Evolutionary conservation across 2,888 invertebrate genomes (phyloP), one percentile per base, ranked within the genome.

Genomic region (Abrostola tripartita): DNA sequence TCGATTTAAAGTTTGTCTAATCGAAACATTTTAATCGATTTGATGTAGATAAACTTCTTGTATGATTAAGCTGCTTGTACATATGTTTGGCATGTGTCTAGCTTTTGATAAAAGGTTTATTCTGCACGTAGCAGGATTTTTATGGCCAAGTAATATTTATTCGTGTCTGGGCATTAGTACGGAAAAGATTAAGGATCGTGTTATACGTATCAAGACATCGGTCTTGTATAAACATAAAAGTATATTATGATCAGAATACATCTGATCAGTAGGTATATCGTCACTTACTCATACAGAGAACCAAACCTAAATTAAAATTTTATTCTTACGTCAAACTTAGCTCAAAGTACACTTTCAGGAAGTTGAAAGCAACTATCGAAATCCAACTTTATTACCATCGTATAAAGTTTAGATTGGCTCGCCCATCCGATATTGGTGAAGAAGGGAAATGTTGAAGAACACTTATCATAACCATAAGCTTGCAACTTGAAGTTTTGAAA

Each of bases 321-420:
- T 50, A 37, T 58, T 47, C 38, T 0, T 49, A 58, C 52, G 14
- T 63, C 40, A 41, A 75, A 54, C 68, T 53, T 5, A 54, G 11
- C 42, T 47, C 44, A 54, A 64, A 51, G 35, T 52, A 10, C 7
- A 5, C 49, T 52, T 40, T 40, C 51, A 37, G 38, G 36, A 49
- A 65, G 53, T 67, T 65, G 49, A 54, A 61, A 59, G 11, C 9
- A 9, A 40, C 12, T 7, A 64, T 53, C 54, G 37, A 61, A 35
- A 51, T 47, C 7, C 37, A 64, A 57, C 78, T 67, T 69, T 77
- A 65, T 51, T 14, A 5, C 52, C 0, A 35, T 52, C 6, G 1
- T 0, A 6, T 61, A 71, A 67, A 77, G 81, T 80, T 68, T n/a
- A 0, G 56, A 64, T 65, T 65, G n/a, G 37, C 42, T 65, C 37